Percentiles rank a stretch among this genome's conserved stretches.
Evolutionary conservation across 2,797 vertebrate genomes (phyloP).

Genomic region (Melanogrammus aeglefinus): DNA sequence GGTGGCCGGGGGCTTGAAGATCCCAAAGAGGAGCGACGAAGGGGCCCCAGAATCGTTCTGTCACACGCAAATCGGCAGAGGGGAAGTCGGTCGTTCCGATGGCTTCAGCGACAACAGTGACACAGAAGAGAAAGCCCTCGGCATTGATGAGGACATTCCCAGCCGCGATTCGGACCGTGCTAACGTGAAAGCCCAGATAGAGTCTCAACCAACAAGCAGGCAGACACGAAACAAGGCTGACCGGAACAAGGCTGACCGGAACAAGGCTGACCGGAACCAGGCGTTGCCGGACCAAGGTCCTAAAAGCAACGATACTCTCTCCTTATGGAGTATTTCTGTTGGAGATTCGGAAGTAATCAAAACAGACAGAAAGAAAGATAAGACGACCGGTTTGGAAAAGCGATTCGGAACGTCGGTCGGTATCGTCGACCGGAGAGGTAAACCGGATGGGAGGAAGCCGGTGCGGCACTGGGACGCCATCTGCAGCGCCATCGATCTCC

Average conservation of each 20-base stretch:
- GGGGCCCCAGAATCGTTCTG: slow-evolving; percentile 43
- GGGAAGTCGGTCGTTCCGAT: slow-evolving; percentile 35
- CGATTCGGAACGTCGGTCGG: neutral
- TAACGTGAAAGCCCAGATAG: slow-evolving; percentile 22
- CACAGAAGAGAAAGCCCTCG: slow-evolving; percentile 36
- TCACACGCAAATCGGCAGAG: slow-evolving; percentile 26
- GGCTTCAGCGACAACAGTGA: slow-evolving; percentile 40
- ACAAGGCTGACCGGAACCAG: slow-evolving; percentile 8
- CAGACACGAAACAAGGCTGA: slow-evolving; percentile 23
- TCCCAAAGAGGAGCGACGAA: slow-evolving; percentile 62
- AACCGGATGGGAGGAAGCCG: slow-evolving; percentile 32
- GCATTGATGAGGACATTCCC: slow-evolving; percentile 20
- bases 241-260: neutral
- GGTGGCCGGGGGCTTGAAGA: slow-evolving; percentile 62
- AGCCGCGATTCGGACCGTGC: slow-evolving; percentile 30
- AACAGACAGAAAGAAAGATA: slow-evolving; percentile 21
- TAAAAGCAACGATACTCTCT: slow-evolving; percentile 11
- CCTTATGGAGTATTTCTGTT: slow-evolving; percentile 13
- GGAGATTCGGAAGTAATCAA: slow-evolving; percentile 14
- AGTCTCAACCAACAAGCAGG: slow-evolving; percentile 24
- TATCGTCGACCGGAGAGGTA: slow-evolving; percentile 12
- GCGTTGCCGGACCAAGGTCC: slow-evolving; percentile 1
- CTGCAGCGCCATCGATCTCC: slow-evolving; percentile 68
- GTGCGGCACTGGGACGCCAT: slow-evolving; percentile 56
- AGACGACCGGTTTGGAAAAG: slow-evolving; percentile 2